These are phyloP conservation scores for Oryctolagus cuniculus DNA, from an alignment of 2,113 vertebrate species.

Conservation along the genomic window mOryCun1.1 NC_091434.1:36075501-36076000, in stretches of 20 bases:
- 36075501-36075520: neutral
- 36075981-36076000: neutral
- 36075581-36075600: constrained; percentile 68
- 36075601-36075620: constrained; percentile 46
- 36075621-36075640: constrained; percentile 61
- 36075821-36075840: neutral
- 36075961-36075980: neutral
- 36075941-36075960: neutral
- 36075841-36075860: neutral
- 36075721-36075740: constrained; percentile 44
- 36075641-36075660: constrained; percentile 24
- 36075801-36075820: neutral
- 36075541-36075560: constrained; percentile 84
- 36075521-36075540: constrained; percentile 78
- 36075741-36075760: constrained; percentile 16
- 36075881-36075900: neutral
- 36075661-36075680: constrained; percentile 9
- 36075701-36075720: neutral
- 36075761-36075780: neutral
- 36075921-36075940: neutral
- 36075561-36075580: constrained; percentile 75
- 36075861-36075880: neutral
- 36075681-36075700: constrained; percentile 15
- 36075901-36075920: neutral
- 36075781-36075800: neutral